Evolutionary conservation across 2,797 vertebrate species (phyloP).

Genomic region (Aphelocoma californica): DNA sequence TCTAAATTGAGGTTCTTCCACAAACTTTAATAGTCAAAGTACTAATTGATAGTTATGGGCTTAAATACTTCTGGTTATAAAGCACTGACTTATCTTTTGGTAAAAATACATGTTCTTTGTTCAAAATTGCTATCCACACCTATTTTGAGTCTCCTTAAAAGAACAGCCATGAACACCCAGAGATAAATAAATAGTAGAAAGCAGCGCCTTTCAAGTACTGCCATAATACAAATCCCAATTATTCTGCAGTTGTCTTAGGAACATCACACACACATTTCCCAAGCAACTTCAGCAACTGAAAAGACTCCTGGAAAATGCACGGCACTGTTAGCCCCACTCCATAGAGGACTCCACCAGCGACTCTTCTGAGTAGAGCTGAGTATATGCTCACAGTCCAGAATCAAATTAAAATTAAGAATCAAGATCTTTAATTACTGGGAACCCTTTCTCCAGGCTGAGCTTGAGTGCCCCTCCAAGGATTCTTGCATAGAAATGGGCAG

Average conservation of each 20-base stretch:
- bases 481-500: not conserved
- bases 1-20: not conserved
- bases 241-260: not conserved
- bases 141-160: not conserved
- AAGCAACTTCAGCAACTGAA: not conserved
- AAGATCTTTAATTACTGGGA: not conserved
- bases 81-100: not conserved
- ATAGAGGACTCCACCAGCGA: not conserved
- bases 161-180: not conserved
- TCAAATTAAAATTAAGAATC: not conserved
- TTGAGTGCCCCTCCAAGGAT: not conserved
- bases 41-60: not conserved
- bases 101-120: not conserved
- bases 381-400: not conserved
- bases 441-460: not conserved
- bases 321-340: not conserved
- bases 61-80: not conserved
- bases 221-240: not conserved
- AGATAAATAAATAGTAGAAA: not conserved
- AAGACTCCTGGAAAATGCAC: not conserved
- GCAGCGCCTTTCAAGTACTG: not conserved
- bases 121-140: not conserved
- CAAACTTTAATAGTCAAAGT: not conserved
- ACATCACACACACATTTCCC: not conserved
- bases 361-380: not conserved